Conservation (phyloP, 2,888 invertebrate genomes). For the Tuta absoluta region DNA sequence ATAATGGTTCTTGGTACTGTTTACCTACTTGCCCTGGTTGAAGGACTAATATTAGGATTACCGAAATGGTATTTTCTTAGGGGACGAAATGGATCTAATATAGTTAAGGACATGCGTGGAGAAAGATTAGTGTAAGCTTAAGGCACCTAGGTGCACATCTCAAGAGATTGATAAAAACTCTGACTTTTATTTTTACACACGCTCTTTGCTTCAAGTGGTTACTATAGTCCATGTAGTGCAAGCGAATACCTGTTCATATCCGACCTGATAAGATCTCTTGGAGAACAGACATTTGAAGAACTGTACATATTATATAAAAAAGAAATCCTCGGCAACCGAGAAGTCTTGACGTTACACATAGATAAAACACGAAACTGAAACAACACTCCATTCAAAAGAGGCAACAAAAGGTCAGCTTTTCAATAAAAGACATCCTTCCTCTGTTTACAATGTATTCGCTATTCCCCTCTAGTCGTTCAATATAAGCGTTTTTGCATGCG, state of each 20-base stretch:
- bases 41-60: constrained; percentile 40
- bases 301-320: not conserved
- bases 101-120: constrained; percentile 1
- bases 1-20: constrained; percentile 34
- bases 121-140: not conserved
- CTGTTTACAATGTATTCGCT: constrained; percentile 41
- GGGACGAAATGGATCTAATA: not conserved
- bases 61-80: constrained; percentile 38
- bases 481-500: constrained; percentile 45
- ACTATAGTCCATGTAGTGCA: too few relatives aligned
- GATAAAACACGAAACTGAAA: not conserved
- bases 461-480: constrained; percentile 44
- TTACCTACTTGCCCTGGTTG: constrained; percentile 25
- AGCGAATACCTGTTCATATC: too few relatives aligned
- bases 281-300: not conserved
- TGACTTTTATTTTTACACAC: too few relatives aligned
- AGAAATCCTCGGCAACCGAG: not conserved
- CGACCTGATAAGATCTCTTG: too few relatives aligned
- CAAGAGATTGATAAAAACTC: not conserved
- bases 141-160: not conserved
- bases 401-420: constrained; percentile 29
- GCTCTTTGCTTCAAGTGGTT: too few relatives aligned
- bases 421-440: constrained; percentile 31
- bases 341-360: not conserved
- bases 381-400: constrained; percentile 21